Evolutionary conservation across 2,113 vertebrate species (phyloP).

Genomic region (Prochilodus magdalenae): DNA sequence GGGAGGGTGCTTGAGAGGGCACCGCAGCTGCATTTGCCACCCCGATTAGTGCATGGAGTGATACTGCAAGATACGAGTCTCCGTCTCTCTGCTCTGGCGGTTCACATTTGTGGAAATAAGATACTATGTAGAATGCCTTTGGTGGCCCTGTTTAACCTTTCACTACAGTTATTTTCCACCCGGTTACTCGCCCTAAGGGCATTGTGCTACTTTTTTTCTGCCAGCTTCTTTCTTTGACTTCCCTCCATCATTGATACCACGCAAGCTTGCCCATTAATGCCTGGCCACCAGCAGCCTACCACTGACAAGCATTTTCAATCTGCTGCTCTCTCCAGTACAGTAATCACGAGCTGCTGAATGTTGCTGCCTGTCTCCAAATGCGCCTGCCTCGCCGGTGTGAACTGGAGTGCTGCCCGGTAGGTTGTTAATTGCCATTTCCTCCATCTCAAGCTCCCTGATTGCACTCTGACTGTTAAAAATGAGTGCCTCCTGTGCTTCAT

Average conservation of each 20-base stretch:
- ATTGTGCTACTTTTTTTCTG: neutral
- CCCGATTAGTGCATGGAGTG: too few species aligned
- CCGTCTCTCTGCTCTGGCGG: too few species aligned
- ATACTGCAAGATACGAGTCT: too few species aligned
- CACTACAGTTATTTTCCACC: too few species aligned
- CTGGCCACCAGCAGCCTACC: conserved; percentile 2
- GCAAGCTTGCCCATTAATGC: conserved; percentile 22
- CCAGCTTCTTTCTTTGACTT: neutral
- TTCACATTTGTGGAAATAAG: too few species aligned
- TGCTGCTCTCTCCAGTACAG: conserved; percentile 13
- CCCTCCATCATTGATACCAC: neutral
- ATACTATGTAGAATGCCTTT: too few species aligned
- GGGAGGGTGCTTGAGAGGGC: too few species aligned
- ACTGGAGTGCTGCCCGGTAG: conserved; percentile 39
- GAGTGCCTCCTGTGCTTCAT: conserved; percentile 43
- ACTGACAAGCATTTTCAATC: conserved; percentile 32
- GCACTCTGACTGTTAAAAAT: conserved; percentile 42
- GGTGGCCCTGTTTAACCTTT: too few species aligned
- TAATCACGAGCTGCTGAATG: conserved; percentile 30
- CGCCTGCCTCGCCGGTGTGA: conserved; percentile 19
- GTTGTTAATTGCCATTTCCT: conserved; percentile 51
- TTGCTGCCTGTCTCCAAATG: conserved; percentile 6
- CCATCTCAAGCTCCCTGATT: conserved; percentile 45
- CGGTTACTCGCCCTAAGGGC: neutral
- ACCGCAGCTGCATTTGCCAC: too few species aligned